These are phyloP conservation scores for Cotesia vestalis DNA, from an alignment of 1,140 invertebrate species.

Conservation along the genomic window DNA sequence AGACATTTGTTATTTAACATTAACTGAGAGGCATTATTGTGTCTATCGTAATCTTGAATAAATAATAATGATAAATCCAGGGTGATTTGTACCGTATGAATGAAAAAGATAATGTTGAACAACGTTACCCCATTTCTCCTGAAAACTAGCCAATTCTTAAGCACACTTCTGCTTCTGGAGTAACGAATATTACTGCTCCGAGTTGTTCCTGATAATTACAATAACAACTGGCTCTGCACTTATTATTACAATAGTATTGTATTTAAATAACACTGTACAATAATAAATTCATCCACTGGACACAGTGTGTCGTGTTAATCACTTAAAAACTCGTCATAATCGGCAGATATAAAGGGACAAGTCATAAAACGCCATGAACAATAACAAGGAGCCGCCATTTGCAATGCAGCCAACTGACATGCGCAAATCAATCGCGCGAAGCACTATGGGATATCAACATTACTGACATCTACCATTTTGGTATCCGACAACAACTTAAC, in stretches of 20 bases:
- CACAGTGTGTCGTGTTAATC: constrained; percentile 54
- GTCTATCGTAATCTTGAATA: too few relatives aligned
- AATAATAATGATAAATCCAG: constrained; percentile 33
- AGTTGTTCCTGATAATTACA: too few relatives aligned
- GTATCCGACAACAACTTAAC: constrained; percentile 40
- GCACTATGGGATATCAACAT: constrained; percentile 56
- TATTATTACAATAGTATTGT: too few relatives aligned
- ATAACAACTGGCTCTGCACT: constrained; percentile 46
- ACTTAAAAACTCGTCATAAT: constrained; percentile 67
- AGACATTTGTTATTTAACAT: background rate
- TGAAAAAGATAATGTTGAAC: constrained; percentile 49
- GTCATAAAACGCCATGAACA: constrained; percentile 76
- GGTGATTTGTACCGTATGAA: constrained; percentile 57
- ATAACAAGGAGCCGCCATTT: constrained; percentile 82
- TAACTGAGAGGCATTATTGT: too few relatives aligned
- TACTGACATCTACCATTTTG: constrained; percentile 54
- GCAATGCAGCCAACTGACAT: constrained; percentile 75
- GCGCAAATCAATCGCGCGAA: constrained; percentile 70
- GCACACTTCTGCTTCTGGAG: constrained; percentile 41
- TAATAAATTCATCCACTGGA: constrained; percentile 55
- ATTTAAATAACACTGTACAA: constrained; percentile 46
- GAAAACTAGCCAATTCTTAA: constrained; percentile 49
- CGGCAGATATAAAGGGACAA: constrained; percentile 70
- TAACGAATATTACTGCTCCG: constrained; percentile 33
- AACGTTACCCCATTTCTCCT: constrained; percentile 65